Conservation (phyloP, 2,888 invertebrate species). For the Cepaea hortensis region DNA sequence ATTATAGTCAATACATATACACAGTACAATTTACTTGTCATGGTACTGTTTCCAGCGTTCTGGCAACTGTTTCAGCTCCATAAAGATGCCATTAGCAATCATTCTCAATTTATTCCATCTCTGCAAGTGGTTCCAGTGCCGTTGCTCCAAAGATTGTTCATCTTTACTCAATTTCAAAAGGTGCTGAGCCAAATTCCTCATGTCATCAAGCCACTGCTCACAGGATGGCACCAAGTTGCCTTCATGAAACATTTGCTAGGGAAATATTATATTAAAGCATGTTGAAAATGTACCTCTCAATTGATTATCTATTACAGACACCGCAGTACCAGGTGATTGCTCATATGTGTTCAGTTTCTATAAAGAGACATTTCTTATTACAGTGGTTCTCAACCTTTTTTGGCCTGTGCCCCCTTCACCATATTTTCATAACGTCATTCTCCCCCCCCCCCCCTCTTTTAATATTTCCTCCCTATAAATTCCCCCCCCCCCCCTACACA, state of each 20-base stretch:
- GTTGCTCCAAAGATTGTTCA: conserved; percentile 82
- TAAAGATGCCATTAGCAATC: conserved; percentile 84
- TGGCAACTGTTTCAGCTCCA: conserved; percentile 88
- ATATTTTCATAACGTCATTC: no score
- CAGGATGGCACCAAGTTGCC: conserved; percentile 67
- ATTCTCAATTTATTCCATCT: conserved; percentile 86
- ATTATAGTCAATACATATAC: neutral
- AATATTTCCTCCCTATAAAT: no score
- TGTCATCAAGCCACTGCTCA: conserved; percentile 85
- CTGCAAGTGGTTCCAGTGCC: conserved; percentile 83
- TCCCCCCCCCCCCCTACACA: no score
- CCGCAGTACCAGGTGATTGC: no score
- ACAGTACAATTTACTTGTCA: conserved; percentile 79
- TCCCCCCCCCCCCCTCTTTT: no score
- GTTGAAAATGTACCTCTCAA: no score
- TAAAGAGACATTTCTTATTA: no score
- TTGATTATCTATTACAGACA: no score
- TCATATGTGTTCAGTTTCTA: no score
- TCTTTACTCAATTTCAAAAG: conserved; percentile 83
- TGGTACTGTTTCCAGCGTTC: conserved; percentile 93
- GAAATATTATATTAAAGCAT: conserved; percentile 59
- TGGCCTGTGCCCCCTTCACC: no score
- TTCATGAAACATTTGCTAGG: conserved; percentile 72
- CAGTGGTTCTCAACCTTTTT: no score
- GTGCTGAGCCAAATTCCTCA: conserved; percentile 85